phyloP scores from a whole-genome alignment of 2,797 vertebrate genomes.

The Pipistrellus kuhlii region DNA sequence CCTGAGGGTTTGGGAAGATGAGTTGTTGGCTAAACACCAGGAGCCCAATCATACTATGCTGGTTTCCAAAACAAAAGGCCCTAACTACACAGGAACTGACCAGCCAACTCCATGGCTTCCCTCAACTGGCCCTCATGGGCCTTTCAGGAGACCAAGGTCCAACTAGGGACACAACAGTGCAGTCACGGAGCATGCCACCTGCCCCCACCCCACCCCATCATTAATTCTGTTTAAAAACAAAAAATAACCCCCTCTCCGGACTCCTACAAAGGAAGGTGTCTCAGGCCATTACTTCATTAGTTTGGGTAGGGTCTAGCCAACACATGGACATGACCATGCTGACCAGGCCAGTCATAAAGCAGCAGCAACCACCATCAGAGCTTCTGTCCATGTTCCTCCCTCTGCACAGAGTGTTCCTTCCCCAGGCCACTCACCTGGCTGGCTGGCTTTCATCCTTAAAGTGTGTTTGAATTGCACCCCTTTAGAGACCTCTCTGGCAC shows the following conservation, averaged over 20 bases:
- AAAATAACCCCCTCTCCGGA: not conserved
- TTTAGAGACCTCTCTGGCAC: not conserved
- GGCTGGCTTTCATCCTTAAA: not conserved
- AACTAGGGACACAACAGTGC: not conserved
- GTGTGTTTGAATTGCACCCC: not conserved
- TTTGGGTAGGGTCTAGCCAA: not conserved
- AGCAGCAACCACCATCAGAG: not conserved
- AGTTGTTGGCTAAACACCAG: slow-evolving; percentile 58
- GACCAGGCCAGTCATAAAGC: not conserved
- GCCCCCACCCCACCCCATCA: not conserved
- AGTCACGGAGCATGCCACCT: not conserved
- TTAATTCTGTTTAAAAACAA: not conserved
- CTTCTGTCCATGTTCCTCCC: fast-evolving
- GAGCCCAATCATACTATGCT: not conserved
- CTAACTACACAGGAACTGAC: not conserved
- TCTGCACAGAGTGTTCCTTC: not conserved
- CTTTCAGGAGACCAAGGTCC: not conserved
- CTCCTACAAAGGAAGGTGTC: not conserved
- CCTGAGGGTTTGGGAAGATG: not conserved
- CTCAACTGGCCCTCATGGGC: not conserved
- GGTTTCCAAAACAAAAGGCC: slow-evolving; percentile 47
- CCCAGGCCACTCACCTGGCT: not conserved
- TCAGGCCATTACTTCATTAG: not conserved
- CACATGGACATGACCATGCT: not conserved
- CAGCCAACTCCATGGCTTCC: not conserved